phyloP scores from a whole-genome alignment of 2,888 invertebrate genomes.

The Azorinus chamasolen region DNA sequence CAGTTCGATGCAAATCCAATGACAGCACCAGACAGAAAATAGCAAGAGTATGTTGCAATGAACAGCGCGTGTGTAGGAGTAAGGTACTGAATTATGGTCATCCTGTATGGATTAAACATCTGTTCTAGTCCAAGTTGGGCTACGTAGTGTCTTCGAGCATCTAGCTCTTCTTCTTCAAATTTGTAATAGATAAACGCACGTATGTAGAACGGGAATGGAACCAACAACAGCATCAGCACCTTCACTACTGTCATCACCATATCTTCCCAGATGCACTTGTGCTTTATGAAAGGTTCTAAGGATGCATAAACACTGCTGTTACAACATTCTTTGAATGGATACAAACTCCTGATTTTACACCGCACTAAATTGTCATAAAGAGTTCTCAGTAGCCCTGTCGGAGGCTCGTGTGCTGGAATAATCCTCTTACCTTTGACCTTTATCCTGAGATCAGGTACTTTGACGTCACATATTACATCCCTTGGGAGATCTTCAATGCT shows the following conservation, averaged over 20 bases:
- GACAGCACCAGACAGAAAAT: constrained; percentile 76
- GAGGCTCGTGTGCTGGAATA: constrained; percentile 81
- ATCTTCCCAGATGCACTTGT: constrained; percentile 77
- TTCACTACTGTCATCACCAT: constrained; percentile 75
- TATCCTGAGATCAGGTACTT: constrained; percentile 75
- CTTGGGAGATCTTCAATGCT: constrained; percentile 68
- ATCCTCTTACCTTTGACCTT: constrained; percentile 82
- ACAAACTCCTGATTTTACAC: constrained; percentile 81
- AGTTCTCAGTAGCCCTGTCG: constrained; percentile 79
- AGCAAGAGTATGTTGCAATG: constrained; percentile 79
- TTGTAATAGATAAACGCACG: constrained; percentile 81
- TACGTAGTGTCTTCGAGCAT: constrained; percentile 64
- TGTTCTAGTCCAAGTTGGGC: constrained; percentile 63
- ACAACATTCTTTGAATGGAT: constrained; percentile 83
- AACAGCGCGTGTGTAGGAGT: constrained; percentile 82
- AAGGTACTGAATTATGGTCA: constrained; percentile 81
- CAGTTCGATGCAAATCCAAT: constrained; percentile 75
- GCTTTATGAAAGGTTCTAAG: constrained; percentile 69
- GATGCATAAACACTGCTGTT: constrained; percentile 78
- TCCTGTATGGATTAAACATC: constrained; percentile 75
- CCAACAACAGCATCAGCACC: constrained; percentile 73
- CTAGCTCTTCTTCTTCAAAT: constrained; percentile 82
- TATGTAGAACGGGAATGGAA: constrained; percentile 83
- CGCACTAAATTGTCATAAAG: constrained; percentile 80
- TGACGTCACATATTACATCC: constrained; percentile 75